Percentiles rank a stretch among this genome's conserved stretches.
Conservation (phyloP, 2,888 invertebrate species). For the Drosophila bunnanda region DNA sequence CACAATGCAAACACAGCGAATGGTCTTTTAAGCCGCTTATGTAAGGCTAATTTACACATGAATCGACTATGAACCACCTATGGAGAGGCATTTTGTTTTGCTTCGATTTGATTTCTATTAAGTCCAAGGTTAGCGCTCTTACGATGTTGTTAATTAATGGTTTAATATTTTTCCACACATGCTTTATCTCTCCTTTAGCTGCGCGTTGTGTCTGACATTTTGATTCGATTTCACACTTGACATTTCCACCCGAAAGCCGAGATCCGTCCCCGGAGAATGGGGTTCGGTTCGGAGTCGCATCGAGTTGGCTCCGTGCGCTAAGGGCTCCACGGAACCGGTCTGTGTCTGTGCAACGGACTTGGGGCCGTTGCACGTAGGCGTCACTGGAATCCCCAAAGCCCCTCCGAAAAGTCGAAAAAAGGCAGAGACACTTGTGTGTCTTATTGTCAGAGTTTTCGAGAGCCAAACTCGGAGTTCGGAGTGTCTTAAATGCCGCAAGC, state of each 20-base stretch:
- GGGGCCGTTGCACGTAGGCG: slow-evolving; percentile 50
- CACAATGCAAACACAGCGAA: slow-evolving; percentile 33
- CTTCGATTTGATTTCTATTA: slow-evolving; percentile 72
- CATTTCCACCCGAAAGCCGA: slow-evolving; percentile 56
- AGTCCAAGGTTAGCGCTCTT: slow-evolving; percentile 73
- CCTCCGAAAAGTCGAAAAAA: slow-evolving; percentile 21
- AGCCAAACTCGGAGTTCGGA: slow-evolving; percentile 30
- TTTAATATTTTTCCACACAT: slow-evolving; percentile 45
- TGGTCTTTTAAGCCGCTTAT: slow-evolving; percentile 68
- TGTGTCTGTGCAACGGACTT: slow-evolving; percentile 19
- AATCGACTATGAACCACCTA: slow-evolving; percentile 61
- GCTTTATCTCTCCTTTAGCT: slow-evolving; percentile 3
- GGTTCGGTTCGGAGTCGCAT: slow-evolving; percentile 24
- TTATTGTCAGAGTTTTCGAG: slow-evolving; percentile 43
- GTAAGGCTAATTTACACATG: slow-evolving; percentile 79
- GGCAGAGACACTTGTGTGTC: slow-evolving; percentile 57
- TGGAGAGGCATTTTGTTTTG: slow-evolving; percentile 53
- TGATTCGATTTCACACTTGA: slow-evolving; percentile 64
- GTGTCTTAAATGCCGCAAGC: slow-evolving; percentile 63
- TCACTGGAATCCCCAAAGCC: slow-evolving; percentile 26
- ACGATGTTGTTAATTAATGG: slow-evolving; percentile 69
- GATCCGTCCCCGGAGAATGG: slow-evolving; percentile 20
- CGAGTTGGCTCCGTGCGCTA: slow-evolving; percentile 31
- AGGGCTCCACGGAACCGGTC: slow-evolving; percentile 73
- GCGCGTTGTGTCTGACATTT: slow-evolving; percentile 58